Evolutionary conservation across 2,797 vertebrate species (phyloP).

Genomic region (Enteromius thamalakanensis): DNA sequence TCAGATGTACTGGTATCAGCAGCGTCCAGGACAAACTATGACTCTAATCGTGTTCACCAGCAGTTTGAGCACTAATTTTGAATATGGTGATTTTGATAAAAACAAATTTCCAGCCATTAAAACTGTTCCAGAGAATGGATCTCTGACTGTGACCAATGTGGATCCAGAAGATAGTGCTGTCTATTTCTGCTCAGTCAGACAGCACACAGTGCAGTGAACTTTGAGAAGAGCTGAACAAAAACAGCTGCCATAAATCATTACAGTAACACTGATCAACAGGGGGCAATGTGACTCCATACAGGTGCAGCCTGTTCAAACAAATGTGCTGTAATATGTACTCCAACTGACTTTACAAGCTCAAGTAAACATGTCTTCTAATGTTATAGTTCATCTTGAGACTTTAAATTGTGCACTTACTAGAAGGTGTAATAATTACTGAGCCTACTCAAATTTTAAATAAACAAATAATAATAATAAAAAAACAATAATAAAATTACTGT

Average conservation of each 20-base stretch:
- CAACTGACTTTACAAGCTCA: too few species aligned
- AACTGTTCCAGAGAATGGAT: too few species aligned
- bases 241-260: neutral
- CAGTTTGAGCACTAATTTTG: rapidly evolving
- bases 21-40: constrained; percentile 28
- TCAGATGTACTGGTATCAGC: constrained; percentile 56
- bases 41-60: constrained; percentile 24
- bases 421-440: too few species aligned
- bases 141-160: too few species aligned
- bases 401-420: too few species aligned
- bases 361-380: too few species aligned
- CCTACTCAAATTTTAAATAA: too few species aligned
- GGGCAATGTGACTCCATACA: constrained; percentile 11
- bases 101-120: constrained; percentile 52
- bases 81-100: neutral
- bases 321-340: neutral
- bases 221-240: constrained; percentile 35
- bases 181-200: too few species aligned
- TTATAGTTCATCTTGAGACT: too few species aligned
- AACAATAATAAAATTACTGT: neutral
- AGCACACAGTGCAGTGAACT: neutral
- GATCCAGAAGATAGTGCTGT: too few species aligned
- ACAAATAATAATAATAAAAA: too few species aligned
- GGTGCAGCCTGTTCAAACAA: neutral
- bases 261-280: neutral